Conservation (phyloP, 2,888 invertebrate species). For the Lomographa bimaculata region DNA sequence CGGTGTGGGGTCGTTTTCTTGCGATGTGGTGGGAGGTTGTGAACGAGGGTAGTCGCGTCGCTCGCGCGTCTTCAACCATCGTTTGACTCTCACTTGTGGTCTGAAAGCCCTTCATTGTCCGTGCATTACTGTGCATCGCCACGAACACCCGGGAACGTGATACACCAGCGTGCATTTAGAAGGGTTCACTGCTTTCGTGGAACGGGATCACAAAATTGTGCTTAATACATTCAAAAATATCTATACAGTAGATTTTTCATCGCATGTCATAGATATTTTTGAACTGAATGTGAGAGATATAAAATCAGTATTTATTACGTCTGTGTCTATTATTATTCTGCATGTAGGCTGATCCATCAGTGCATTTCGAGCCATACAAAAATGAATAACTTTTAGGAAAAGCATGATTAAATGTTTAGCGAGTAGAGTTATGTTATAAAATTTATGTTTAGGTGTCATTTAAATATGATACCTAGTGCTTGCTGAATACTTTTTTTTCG, state of each 20-base stretch:
- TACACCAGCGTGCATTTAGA: slow-evolving; percentile 74
- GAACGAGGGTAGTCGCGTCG: slow-evolving; percentile 39
- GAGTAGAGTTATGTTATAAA: slow-evolving; percentile 42
- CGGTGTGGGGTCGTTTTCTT: slow-evolving; percentile 30
- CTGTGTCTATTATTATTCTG: slow-evolving; percentile 60
- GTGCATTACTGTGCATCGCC: slow-evolving; percentile 64
- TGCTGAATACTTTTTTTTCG: slow-evolving; percentile 24
- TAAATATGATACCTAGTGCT: slow-evolving; percentile 29
- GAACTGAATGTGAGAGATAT: slow-evolving; percentile 50
- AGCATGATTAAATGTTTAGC: slow-evolving; percentile 59
- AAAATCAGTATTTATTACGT: slow-evolving; percentile 47
- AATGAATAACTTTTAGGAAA: slow-evolving; percentile 26
- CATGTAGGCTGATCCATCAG: slow-evolving; percentile 72
- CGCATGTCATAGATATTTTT: slow-evolving; percentile 55
- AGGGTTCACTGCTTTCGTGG: slow-evolving; percentile 78
- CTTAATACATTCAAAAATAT: slow-evolving; percentile 57
- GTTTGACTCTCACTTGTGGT: slow-evolving; percentile 79
- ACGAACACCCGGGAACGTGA: slow-evolving; percentile 62
- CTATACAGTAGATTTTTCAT: slow-evolving; percentile 36
- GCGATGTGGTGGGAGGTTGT: slow-evolving; percentile 20
- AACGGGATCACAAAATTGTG: slow-evolving; percentile 62
- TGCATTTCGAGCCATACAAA: slow-evolving; percentile 50
- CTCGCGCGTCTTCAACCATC: slow-evolving; percentile 59
- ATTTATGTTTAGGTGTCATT: background rate
- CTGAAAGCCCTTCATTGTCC: slow-evolving; percentile 58